phyloP scores from a whole-genome alignment of 2,888 invertebrate genomes.

The Hydraecia micacea region DNA sequence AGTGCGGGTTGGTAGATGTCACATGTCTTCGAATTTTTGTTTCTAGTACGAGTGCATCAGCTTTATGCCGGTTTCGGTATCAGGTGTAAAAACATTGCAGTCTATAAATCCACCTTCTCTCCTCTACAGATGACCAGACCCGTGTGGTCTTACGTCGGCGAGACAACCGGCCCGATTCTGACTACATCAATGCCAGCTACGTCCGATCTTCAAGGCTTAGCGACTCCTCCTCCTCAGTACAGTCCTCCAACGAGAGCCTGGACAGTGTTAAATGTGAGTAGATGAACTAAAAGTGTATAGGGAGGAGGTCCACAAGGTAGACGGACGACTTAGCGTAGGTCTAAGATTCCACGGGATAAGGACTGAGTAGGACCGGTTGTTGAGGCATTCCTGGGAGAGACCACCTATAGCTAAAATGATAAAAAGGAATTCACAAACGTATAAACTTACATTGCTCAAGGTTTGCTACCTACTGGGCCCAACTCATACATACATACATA shows the following conservation, averaged over 20 bases:
- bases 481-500: too few species aligned
- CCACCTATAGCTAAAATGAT: too few species aligned
- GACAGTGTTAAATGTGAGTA: constrained; percentile 82
- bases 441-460: not conserved
- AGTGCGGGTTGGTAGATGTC: not conserved
- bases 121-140: constrained; percentile 94
- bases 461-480: not conserved
- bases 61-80: not conserved
- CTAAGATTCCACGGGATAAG: too few species aligned
- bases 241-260: constrained; percentile 83
- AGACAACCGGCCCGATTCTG: constrained; percentile 92
- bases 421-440: not conserved
- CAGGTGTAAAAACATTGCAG: not conserved
- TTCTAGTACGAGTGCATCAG: too few species aligned
- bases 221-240: constrained; percentile 76
- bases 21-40: not conserved
- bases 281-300: not conserved
- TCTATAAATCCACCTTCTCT: not conserved
- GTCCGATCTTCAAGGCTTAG: constrained; percentile 90
- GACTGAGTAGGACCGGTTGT: not conserved
- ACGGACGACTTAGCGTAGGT: not conserved
- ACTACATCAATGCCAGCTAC: constrained; percentile 99
- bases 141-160: constrained; percentile 94
- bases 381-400: not conserved
- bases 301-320: not conserved